Conservation (phyloP, 2,888 invertebrate genomes). For the Morpho achilles region DNA sequence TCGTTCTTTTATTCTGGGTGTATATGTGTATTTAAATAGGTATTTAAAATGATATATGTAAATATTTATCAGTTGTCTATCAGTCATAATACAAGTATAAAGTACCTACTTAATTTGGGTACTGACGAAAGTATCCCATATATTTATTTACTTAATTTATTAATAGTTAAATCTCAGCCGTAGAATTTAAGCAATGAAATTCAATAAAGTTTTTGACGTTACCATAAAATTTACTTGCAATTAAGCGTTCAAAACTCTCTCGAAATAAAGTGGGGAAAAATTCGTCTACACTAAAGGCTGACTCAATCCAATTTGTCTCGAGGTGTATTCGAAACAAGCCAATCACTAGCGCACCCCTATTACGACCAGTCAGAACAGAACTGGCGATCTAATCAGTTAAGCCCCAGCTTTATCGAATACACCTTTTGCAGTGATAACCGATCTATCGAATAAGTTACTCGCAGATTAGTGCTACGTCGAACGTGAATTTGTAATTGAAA, state of each 20-base stretch:
- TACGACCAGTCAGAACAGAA: constrained; percentile 49
- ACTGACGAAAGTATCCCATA: neutral
- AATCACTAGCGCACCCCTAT: constrained; percentile 56
- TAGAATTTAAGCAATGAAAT: too few relatives aligned
- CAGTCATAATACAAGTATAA: too few relatives aligned
- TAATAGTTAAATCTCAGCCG: neutral
- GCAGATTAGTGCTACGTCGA: constrained; percentile 18
- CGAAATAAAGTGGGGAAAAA: constrained; percentile 20
- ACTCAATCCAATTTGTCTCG: constrained; percentile 68
- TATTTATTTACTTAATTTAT: neutral
- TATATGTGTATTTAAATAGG: too few relatives aligned
- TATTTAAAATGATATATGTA: too few relatives aligned
- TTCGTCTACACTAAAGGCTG: constrained; percentile 50
- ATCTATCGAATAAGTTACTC: constrained; percentile 40
- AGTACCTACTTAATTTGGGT: too few relatives aligned
- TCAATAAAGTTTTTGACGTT: too few relatives aligned
- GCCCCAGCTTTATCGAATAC: constrained; percentile 56
- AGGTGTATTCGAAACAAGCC: constrained; percentile 63
- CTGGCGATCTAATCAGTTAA: constrained; percentile 59
- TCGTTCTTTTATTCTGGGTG: too few relatives aligned
- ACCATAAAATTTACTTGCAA: neutral
- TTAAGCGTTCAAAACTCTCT: neutral
- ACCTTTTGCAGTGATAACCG: constrained; percentile 56
- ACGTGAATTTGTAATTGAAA: constrained; percentile 25
- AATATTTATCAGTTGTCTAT: too few relatives aligned